These are phyloP conservation scores for Drosophila littoralis DNA, from an alignment of 1,140 invertebrate genomes.

Conservation along the genomic window DNA sequence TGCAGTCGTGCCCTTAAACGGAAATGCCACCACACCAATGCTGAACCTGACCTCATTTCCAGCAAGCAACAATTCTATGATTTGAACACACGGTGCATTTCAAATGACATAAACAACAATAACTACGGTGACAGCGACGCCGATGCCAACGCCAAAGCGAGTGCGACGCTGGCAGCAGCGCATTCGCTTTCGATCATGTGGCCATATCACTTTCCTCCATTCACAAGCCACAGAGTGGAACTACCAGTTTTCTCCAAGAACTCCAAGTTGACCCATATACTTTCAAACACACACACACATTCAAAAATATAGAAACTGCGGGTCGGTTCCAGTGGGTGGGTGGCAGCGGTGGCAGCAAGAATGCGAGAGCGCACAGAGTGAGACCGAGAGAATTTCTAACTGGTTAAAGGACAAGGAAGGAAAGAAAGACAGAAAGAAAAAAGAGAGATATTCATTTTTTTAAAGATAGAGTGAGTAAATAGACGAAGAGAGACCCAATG, in stretches of 20 bases:
- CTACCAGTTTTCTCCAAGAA: conserved; percentile 81
- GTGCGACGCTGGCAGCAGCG: conserved; percentile 17
- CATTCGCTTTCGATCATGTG: conserved; percentile 81
- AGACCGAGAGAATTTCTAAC: conserved; percentile 1
- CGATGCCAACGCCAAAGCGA: not conserved
- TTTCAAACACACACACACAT: conserved; percentile 27
- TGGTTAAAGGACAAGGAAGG: conserved; percentile 2
- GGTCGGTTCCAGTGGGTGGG: conserved; percentile 35
- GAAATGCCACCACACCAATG: conserved; percentile 35
- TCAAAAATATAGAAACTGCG: conserved; percentile 17
- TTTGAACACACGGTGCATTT: conserved; percentile 13
- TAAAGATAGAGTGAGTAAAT: not conserved
- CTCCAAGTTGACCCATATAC: conserved; percentile 71
- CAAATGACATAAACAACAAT: conserved; percentile 48
- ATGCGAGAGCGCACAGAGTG: conserved; percentile 14
- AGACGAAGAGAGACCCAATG: not conserved
- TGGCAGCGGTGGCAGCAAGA: conserved; percentile 17
- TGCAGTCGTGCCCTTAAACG: conserved; percentile 6
- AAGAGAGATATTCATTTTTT: not conserved
- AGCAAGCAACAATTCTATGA: conserved; percentile 28
- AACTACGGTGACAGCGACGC: not conserved
- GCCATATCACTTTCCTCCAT: conserved; percentile 73
- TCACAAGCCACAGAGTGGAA: conserved; percentile 51
- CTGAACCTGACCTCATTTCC: conserved; percentile 71
- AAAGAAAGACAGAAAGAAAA: conserved; percentile 1